Conservation (phyloP, 1,140 invertebrate species). For the Magallana angulata region DNA sequence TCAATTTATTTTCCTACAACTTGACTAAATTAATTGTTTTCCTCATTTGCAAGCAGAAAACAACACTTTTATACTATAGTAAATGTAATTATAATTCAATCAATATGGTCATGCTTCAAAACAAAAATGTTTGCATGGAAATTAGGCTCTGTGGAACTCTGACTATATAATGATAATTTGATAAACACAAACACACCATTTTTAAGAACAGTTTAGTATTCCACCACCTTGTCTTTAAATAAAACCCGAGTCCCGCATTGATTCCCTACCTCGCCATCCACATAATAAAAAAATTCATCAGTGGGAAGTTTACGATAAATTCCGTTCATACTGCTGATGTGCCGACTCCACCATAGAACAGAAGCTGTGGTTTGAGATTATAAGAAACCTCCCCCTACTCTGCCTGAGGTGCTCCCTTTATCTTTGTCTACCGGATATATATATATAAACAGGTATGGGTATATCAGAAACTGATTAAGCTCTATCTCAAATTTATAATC, state of each 20-base stretch:
- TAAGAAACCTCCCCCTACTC: slow-evolving; percentile 10
- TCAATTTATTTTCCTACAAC: no score
- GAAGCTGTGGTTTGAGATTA: background rate
- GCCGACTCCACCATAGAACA: background rate
- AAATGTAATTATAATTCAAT: no score
- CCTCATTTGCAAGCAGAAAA: no score
- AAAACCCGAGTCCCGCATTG: background rate
- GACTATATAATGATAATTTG: no score
- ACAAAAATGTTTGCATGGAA: no score
- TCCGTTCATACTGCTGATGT: slow-evolving; percentile 20
- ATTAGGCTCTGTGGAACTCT: no score
- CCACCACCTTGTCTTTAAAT: background rate
- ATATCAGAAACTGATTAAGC: slow-evolving; percentile 1
- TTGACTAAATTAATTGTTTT: no score
- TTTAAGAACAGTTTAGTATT: no score
- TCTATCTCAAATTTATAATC: background rate
- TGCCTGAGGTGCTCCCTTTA: background rate
- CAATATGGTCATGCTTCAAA: no score
- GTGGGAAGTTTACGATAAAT: slow-evolving; percentile 16
- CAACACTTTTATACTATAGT: no score
- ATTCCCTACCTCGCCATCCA: background rate
- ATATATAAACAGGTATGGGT: slow-evolving; percentile 4
- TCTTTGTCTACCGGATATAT: slow-evolving; percentile 3
- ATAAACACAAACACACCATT: no score
- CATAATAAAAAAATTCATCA: background rate